Evolutionary conservation across 1,140 invertebrate species (phyloP), one percentile per base, ranked within the genome.

Genomic region (Drosophila navojoa): DNA sequence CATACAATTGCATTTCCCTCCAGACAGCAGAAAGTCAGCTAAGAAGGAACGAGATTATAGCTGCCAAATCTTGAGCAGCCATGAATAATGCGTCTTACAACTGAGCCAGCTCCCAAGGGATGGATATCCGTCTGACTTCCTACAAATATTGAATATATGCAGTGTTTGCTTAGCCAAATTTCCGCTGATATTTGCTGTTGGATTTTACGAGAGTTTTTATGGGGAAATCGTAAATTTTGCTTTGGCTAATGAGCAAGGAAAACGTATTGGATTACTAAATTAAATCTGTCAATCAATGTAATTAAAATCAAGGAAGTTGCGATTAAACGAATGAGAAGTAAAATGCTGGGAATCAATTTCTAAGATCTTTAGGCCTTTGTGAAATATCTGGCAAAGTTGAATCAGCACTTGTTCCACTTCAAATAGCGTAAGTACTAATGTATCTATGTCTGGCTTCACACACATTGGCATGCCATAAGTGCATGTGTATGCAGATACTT

Each of bases 1-100:
- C 64, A 77, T 61, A 86, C 68, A 82, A 71, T 79, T 76, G 81
- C 76, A 73, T 76, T 81, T 45, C 42, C 45, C 61, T 76, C 40
- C 58, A 52, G 40, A 62, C 58, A 49, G 13, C 16, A 16, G 7
- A 53, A 35, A 47, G 32, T 60, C 47, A 25, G 27, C 16, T 27
- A 19, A 42, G 61, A 76, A 76, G 59, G 42, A 75, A 59, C 58
- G 72, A 72, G 63, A 55, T 77, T 59, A 49, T 58, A 22, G 35
- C 50, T 69, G 71, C 53, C 66, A 63, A 57, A 27, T 75, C 67
- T 79, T 79, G 63, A 73, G 77, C 69, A 63, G 70, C 68, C 76
- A 57, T 82, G 57, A 58, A 70, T 71, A 86, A 86, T 86, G 69
- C 27, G 58, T 44, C n/a, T 49, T 59, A 52, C 67, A 66, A 66